Conservation (phyloP, 2,797 vertebrate genomes). For the Morelia viridis region DNA sequence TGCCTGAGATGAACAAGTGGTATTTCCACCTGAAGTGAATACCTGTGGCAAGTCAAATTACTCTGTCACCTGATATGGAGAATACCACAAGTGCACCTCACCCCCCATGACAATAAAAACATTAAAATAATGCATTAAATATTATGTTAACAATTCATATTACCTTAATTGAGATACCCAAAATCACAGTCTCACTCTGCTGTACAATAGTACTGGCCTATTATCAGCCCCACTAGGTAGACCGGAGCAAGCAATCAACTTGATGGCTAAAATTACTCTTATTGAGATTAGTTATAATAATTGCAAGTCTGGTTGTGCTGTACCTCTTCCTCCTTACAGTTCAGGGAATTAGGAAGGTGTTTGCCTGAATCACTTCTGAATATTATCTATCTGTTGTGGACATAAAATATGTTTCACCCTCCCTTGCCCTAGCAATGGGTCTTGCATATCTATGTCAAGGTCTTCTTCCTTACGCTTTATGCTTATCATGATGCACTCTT, state of each 20-base stretch:
- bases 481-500: not conserved
- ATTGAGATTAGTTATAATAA: not conserved
- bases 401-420: not conserved
- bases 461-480: not conserved
- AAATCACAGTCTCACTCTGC: not conserved
- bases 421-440: not conserved
- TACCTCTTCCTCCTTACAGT: not conserved
- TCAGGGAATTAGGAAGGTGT: not conserved
- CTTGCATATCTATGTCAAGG: not conserved
- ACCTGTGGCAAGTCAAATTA: no score
- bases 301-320: not conserved
- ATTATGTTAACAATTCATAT: not conserved
- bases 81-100: not conserved
- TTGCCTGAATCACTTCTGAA: not conserved
- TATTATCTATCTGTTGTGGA: not conserved
- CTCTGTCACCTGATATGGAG: not conserved
- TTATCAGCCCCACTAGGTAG: not conserved
- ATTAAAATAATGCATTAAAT: not conserved
- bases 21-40: no score
- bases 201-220: not conserved
- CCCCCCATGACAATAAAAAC: not conserved
- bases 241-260: not conserved
- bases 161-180: not conserved
- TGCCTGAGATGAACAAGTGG: not conserved
- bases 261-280: not conserved